Evolutionary conservation across 2,797 vertebrate species (phyloP), one percentile per base, ranked within the genome.

Genomic region (Sparidentex hasta): DNA sequence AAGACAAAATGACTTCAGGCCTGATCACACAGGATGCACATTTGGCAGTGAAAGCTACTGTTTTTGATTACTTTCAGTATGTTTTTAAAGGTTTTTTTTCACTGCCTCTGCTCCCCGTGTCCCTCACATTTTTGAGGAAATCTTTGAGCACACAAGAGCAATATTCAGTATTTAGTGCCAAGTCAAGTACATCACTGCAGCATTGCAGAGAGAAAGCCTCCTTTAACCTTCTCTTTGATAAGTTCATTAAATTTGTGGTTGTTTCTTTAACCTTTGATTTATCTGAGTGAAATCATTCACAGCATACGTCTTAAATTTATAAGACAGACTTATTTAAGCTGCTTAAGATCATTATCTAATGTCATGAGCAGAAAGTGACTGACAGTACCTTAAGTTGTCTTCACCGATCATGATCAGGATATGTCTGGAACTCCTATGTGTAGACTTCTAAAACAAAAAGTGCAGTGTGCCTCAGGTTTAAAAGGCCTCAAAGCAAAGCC

Each of bases 1-100:
- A 50, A 68, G 68, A 67, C 57, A 65, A 25, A 33, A 73, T 65
- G 27, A 70, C 76, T 80, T 47, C 1, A 5, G 52, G 67, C 58
- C 38, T 48, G 43, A 65, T 71, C 66, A 69, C 38, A 68, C 52
- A 66, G 41, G 52, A 66, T 55, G 46, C 41, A 29, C 58, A 50
- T 54, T 74, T 64, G 51, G 29, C 66, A 71, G 59, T 23, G 9
- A 71, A 38, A 25, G 48, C 27, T n/a, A 58, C 52, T 27, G 55
- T 73, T 76, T 47, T 54, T n/a, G 54, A 79, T 73, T 50, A 33
- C 47, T 62, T 61, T 52, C 57, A 47, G 58, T 13, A 6, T 69
- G 16, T 68, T 68, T 79, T 43, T 3, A 17, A 65, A 23, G n/a
- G 54, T 41, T 21, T 51, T 52, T 52, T 11, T 47, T 18, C 12